A percentile compares a stretch with the other conserved stretches of the same genome.
These are phyloP conservation scores for Nycteola revayana DNA, from an alignment of 2,888 invertebrate genomes.

Conservation along the genomic window DNA sequence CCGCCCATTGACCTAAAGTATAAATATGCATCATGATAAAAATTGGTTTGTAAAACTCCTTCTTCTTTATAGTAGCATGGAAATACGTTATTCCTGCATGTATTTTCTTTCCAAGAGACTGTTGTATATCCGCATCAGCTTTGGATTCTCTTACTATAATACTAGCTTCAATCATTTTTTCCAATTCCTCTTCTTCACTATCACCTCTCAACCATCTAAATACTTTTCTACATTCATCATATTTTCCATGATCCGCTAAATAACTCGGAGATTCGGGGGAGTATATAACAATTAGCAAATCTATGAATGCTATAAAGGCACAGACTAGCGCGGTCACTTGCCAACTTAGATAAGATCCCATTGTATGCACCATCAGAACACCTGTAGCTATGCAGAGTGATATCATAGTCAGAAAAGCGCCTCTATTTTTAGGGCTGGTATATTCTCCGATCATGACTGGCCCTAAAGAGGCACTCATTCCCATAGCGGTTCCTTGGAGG, in stretches of 20 bases:
- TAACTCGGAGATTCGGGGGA: constrained; percentile 84
- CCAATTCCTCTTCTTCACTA: constrained; percentile 55
- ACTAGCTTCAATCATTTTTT: constrained; percentile 52
- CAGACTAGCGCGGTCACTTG: constrained; percentile 71
- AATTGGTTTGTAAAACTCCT: constrained; percentile 56
- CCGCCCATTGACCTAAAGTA: constrained; percentile 50
- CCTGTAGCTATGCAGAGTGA: constrained; percentile 80
- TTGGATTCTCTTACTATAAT: constrained; percentile 44
- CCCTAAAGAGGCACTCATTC: constrained; percentile 64
- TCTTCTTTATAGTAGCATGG: constrained; percentile 37
- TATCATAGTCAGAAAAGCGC: constrained; percentile 78
- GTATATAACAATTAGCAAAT: constrained; percentile 54
- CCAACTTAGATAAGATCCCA: constrained; percentile 83
- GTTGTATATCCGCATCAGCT: constrained; percentile 35
- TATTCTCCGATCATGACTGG: constrained; percentile 78
- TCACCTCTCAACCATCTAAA: constrained; percentile 80
- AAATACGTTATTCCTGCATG: constrained; percentile 30
- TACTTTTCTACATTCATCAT: constrained; percentile 72
- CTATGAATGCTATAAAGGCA: constrained; percentile 58
- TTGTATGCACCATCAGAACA: constrained; percentile 78
- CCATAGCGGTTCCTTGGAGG: constrained; percentile 66
- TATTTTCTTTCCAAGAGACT: constrained; percentile 28
- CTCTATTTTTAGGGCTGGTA: constrained; percentile 79
- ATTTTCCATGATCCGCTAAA: constrained; percentile 78
- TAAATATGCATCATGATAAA: constrained; percentile 56